Conservation (phyloP, 1,140 invertebrate species). For the Brachystomella parvula region DNA sequence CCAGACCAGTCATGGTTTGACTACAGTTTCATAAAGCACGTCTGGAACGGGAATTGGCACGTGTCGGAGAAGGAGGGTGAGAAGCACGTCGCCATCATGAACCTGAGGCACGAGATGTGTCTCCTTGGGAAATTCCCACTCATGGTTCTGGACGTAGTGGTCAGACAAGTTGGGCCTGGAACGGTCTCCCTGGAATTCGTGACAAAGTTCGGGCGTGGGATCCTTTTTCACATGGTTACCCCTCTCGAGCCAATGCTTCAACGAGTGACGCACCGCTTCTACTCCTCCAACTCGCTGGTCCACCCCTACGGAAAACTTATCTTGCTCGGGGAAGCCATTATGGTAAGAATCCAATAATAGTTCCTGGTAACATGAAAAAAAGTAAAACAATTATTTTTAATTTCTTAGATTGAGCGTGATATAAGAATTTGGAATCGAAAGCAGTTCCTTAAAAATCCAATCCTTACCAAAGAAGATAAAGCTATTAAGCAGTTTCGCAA, state of each 20-base stretch:
- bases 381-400: background rate
- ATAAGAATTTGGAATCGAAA: conserved; percentile 85
- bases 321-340: conserved; percentile 61
- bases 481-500: conserved; percentile 60
- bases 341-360: conserved; percentile 62
- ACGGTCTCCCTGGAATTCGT: conserved; percentile 42
- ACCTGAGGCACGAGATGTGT: conserved; percentile 51
- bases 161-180: conserved; percentile 52
- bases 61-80: conserved; percentile 31
- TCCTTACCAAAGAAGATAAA: conserved; percentile 66
- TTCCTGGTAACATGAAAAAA: no score
- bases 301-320: conserved; percentile 59
- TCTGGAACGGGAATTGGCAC: conserved; percentile 42
- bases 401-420: conserved; percentile 69
- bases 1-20: conserved; percentile 37
- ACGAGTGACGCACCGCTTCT: conserved; percentile 67
- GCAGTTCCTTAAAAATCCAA: conserved; percentile 59
- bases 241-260: conserved; percentile 71
- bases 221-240: conserved; percentile 68
- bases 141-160: conserved; percentile 51
- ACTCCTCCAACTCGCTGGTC: conserved; percentile 50
- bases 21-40: conserved; percentile 38
- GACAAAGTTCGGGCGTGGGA: conserved; percentile 53
- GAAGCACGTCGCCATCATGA: conserved; percentile 54
- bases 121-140: conserved; percentile 50